phyloP scores from a whole-genome alignment of 2,113 vertebrate species.

The Brachirus orientalis region DNA sequence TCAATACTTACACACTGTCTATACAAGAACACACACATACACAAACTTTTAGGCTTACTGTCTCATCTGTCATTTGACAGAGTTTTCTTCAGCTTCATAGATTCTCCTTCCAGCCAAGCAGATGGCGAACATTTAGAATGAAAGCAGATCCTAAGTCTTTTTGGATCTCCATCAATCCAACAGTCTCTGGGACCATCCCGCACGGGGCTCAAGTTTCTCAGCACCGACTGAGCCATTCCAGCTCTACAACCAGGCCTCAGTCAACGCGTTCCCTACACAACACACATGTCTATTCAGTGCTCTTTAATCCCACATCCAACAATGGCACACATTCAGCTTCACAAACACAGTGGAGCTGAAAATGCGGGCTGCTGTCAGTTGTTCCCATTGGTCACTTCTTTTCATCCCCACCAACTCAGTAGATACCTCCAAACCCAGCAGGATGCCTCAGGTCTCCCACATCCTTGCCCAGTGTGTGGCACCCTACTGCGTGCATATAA shows the following conservation, averaged over 20 bases:
- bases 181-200: conserved; percentile 58
- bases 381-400: conserved; percentile 22
- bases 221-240: conserved; percentile 30
- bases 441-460: conserved; percentile 19
- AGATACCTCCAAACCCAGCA: conserved; percentile 36
- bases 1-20: conserved; percentile 67
- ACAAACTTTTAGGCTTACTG: conserved; percentile 41
- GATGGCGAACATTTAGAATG: conserved; percentile 78
- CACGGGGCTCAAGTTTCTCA: conserved; percentile 57
- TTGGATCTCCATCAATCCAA: conserved; percentile 74
- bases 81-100: conserved; percentile 62
- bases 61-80: conserved; percentile 74
- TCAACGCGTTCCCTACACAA: neutral
- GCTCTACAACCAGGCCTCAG: conserved; percentile 22
- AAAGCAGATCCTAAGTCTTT: conserved; percentile 77
- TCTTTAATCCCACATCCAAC: conserved; percentile 29
- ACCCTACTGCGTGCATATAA: conserved; percentile 20
- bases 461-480: conserved; percentile 17
- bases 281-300: conserved; percentile 10
- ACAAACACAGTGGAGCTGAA: conserved; percentile 4
- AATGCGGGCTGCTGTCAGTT: conserved; percentile 44
- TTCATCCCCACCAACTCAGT: conserved; percentile 38
- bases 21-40: conserved; percentile 44
- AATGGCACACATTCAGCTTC: neutral
- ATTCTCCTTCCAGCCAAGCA: conserved; percentile 71